These are phyloP conservation scores for Calliphora vicina DNA, from an alignment of 1,140 invertebrate species.

Conservation along the genomic window DNA sequence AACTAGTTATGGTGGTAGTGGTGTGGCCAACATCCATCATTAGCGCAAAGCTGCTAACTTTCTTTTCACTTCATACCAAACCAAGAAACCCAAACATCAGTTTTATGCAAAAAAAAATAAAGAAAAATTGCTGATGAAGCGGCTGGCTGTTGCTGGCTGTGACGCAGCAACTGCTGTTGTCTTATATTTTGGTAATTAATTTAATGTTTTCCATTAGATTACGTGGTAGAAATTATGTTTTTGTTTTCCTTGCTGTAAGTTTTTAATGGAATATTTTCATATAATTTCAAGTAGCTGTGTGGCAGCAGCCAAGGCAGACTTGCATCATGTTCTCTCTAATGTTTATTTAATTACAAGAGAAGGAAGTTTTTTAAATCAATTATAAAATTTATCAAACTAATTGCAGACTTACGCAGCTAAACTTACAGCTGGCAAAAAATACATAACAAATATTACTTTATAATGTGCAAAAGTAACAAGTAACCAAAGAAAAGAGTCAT, in stretches of 20 bases:
- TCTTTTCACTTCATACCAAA: background rate
- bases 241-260: background rate
- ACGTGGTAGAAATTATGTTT: background rate
- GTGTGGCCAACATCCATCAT: background rate
- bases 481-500: too few species aligned
- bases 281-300: background rate
- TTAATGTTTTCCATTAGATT: constrained; percentile 1
- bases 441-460: too few species aligned
- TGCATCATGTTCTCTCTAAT: background rate
- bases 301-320: background rate
- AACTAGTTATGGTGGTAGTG: background rate
- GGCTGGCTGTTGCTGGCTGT: background rate
- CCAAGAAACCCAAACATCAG: too few species aligned
- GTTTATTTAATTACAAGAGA: background rate
- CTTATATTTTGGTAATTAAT: background rate
- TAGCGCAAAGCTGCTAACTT: background rate
- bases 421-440: too few species aligned
- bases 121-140: background rate
- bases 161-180: background rate
- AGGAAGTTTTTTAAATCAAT: constrained; percentile 1
- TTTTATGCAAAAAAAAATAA: too few species aligned
- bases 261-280: background rate
- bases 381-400: constrained; percentile 2
- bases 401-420: background rate
- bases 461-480: too few species aligned